phyloP scores from a whole-genome alignment of 1,140 invertebrate genomes.

The Drosophila tropicalis region DNA sequence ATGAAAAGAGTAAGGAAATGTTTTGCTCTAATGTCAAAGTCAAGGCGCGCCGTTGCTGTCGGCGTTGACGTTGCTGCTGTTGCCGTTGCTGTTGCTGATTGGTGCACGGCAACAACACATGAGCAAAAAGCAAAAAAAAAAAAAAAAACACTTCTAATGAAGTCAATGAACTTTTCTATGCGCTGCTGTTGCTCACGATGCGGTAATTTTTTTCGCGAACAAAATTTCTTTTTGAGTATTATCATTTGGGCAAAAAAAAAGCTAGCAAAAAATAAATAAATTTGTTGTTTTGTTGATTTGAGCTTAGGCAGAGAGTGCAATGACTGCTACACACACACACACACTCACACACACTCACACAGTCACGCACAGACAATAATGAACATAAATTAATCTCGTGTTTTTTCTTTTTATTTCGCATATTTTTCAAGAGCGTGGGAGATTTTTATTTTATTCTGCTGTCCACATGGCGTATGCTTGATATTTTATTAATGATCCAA shows the following conservation, averaged over 20 bases:
- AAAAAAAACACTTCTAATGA: slow-evolving; percentile 55
- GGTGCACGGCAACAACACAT: slow-evolving; percentile 67
- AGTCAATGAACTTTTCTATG: slow-evolving; percentile 79
- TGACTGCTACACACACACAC: slow-evolving; percentile 61
- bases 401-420: neutral
- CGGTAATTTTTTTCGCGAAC: slow-evolving; percentile 74
- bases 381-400: slow-evolving; percentile 43
- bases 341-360: slow-evolving; percentile 29
- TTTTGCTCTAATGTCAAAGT: slow-evolving; percentile 39
- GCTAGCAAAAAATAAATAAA: slow-evolving; percentile 27
- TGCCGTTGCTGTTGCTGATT: slow-evolving; percentile 51
- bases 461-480: slow-evolving; percentile 9
- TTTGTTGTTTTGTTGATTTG: slow-evolving; percentile 31
- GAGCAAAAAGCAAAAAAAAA: slow-evolving; percentile 25
- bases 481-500: slow-evolving; percentile 20
- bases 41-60: slow-evolving; percentile 4
- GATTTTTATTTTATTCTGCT: slow-evolving; percentile 21
- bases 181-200: slow-evolving; percentile 54
- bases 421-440: slow-evolving; percentile 45
- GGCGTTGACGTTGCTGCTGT: slow-evolving; percentile 14
- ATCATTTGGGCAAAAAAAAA: slow-evolving; percentile 51
- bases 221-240: slow-evolving; percentile 70
- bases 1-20: slow-evolving; percentile 48
- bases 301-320: slow-evolving; percentile 64
- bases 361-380: slow-evolving; percentile 21